phyloP scores from a whole-genome alignment of 1,140 invertebrate species.

The Acromyrmex charruanus region DNA sequence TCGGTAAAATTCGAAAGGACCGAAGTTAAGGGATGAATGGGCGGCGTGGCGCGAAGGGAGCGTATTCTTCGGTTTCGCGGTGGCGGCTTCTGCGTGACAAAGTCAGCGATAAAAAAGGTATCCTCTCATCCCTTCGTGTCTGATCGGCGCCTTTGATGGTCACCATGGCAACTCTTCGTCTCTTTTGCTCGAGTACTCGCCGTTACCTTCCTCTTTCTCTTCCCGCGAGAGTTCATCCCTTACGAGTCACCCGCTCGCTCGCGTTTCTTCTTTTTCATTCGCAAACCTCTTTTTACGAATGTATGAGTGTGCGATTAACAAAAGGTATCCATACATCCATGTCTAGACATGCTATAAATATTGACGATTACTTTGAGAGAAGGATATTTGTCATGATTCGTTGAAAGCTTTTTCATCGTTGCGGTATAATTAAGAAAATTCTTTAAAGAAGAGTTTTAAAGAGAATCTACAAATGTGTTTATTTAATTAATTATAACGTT shows the following conservation, averaged over 20 bases:
- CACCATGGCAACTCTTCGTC: slow-evolving; percentile 78
- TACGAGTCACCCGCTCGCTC: neutral
- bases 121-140: slow-evolving; percentile 73
- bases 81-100: slow-evolving; percentile 75
- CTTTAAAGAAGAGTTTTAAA: neutral
- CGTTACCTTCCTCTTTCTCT: neutral
- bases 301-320: slow-evolving; percentile 7
- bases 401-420: neutral
- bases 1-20: slow-evolving; percentile 32
- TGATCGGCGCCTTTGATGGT: slow-evolving; percentile 82
- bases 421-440: neutral
- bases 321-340: neutral
- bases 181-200: slow-evolving; percentile 47
- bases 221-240: slow-evolving; percentile 43
- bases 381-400: neutral
- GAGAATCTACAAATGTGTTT: neutral
- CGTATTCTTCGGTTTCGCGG: slow-evolving; percentile 76
- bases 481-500: neutral
- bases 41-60: slow-evolving; percentile 52
- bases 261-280: neutral
- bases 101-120: slow-evolving; percentile 74
- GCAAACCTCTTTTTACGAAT: neutral
- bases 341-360: slow-evolving; percentile 38
- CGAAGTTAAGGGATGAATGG: slow-evolving; percentile 39
- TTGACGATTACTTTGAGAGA: slow-evolving; percentile 27